A percentile compares a stretch with the other conserved stretches of the same genome.
These are phyloP conservation scores for Lycopodina hypogea DNA, from an alignment of 37 sponge, comb jelly and placozoan genomes.

Conservation along the genomic window DNA sequence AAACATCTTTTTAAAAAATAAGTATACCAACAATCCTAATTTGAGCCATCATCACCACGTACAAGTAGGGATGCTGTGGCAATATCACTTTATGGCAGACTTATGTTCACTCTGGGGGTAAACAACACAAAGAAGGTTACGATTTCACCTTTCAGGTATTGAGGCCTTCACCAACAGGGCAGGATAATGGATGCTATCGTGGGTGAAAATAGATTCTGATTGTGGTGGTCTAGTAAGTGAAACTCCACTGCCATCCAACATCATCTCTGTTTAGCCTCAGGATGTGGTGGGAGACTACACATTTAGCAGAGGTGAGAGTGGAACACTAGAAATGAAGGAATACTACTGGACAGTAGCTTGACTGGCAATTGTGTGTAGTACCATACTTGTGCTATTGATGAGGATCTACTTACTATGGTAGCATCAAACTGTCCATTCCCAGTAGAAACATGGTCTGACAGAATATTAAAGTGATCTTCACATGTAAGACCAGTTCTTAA, in stretches of 20 bases:
- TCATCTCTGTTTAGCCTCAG: slow-evolving; percentile 10
- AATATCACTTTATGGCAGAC: slow-evolving; percentile 1
- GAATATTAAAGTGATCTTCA: not conserved
- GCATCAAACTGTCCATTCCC: not conserved
- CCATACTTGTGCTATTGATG: not conserved
- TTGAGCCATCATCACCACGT: not conserved
- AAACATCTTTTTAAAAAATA: no score
- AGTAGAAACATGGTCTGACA: not conserved
- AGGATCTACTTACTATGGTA: not conserved
- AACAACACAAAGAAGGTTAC: not conserved
- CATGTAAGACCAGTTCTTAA: not conserved
- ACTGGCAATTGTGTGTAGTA: not conserved
- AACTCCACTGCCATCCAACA: not conserved
- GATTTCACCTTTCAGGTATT: slow-evolving; percentile 17
- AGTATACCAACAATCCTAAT: no score
- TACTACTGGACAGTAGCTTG: not conserved
- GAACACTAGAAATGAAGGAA: not conserved
- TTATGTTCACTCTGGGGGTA: not conserved
- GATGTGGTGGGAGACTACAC: slow-evolving; percentile 20
- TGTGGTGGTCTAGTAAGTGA: not conserved
- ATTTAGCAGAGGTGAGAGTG: not conserved
- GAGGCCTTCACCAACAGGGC: slow-evolving; percentile 1
- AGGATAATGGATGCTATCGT: slow-evolving; percentile 8
- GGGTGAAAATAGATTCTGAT: not conserved
- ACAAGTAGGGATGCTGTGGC: not conserved